Conservation (phyloP, 2,113 vertebrate genomes). For the Salvelinus namaycush region DNA sequence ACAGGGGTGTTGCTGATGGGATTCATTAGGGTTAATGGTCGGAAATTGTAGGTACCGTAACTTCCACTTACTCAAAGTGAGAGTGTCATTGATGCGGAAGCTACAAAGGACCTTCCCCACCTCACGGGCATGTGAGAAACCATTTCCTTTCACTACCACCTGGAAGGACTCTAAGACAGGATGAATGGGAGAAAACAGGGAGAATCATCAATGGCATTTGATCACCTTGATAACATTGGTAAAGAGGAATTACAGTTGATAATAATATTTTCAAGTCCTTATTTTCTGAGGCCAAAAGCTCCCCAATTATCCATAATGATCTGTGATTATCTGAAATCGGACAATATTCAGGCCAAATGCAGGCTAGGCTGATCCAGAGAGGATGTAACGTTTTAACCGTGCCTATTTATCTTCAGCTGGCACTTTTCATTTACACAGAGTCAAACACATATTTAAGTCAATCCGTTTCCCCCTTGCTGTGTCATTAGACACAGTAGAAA, state of each 20-base stretch:
- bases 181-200: conserved; percentile 1
- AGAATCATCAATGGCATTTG: neutral
- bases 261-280: neutral
- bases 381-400: neutral
- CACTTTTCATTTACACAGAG: too few species aligned
- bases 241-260: too few species aligned
- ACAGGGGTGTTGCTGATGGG: neutral
- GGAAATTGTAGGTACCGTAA: neutral
- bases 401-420: neutral
- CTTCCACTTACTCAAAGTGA: conserved; percentile 88
- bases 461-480: too few species aligned
- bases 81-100: conserved; percentile 92
- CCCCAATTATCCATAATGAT: neutral
- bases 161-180: conserved; percentile 86
- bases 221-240: too few species aligned
- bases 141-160: conserved; percentile 92
- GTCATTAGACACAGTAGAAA: neutral
- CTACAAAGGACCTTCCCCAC: conserved; percentile 94
- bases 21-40: neutral
- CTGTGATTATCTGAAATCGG: too few species aligned
- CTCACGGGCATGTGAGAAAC: conserved; percentile 88
- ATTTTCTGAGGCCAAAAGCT: neutral
- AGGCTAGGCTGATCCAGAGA: neutral
- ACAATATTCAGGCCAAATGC: too few species aligned
- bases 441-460: too few species aligned